phyloP scores from a whole-genome alignment of 2,113 vertebrate species.

The Pimephales promelas region DNA sequence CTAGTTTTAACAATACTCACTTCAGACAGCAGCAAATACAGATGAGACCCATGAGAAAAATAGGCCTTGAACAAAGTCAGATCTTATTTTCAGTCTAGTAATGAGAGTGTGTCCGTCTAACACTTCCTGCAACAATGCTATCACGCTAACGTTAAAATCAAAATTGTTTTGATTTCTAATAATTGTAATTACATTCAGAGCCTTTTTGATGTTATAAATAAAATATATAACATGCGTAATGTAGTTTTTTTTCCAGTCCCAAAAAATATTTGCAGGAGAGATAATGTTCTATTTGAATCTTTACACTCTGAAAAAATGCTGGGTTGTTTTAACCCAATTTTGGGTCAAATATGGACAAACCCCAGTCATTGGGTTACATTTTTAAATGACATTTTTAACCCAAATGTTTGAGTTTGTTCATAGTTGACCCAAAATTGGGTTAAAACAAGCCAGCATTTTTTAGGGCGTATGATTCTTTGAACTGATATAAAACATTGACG shows the following conservation, averaged over 20 bases:
- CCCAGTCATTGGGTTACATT: too few species aligned
- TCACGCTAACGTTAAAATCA: neutral
- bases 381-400: too few species aligned
- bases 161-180: neutral
- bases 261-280: constrained; percentile 68
- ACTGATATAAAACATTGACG: neutral
- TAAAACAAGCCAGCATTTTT: too few species aligned
- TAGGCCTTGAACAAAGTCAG: neutral
- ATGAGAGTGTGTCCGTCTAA: neutral
- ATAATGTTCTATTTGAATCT: neutral
- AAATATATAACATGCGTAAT: neutral
- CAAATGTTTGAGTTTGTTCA: too few species aligned
- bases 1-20: neutral
- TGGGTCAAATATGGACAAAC: too few species aligned
- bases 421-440: too few species aligned
- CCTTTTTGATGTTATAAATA: neutral
- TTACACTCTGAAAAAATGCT: too few species aligned
- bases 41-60: neutral
- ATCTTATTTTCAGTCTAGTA: neutral
- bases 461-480: too few species aligned
- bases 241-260: constrained; percentile 37
- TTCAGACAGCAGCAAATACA: neutral
- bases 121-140: neutral
- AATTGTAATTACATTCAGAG: neutral
- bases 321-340: too few species aligned